Evolutionary conservation across 2,113 vertebrate species (phyloP), one percentile per base, ranked within the genome.

Genomic region (Lepisosteus oculatus): DNA sequence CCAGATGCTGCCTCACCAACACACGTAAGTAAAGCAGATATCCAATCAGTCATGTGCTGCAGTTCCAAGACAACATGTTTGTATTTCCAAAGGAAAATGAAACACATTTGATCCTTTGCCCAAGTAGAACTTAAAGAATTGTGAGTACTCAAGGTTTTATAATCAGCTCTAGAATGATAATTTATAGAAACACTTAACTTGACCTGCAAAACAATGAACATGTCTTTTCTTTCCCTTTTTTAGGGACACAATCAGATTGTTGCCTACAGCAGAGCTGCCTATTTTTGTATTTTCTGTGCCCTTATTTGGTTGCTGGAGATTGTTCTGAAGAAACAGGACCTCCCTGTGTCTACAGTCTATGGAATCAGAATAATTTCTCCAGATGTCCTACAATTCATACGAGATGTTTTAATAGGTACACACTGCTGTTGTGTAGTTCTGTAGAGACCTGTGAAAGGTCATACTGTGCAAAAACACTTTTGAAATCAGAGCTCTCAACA

Each of bases 221-320:
- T 47, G 43, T 67, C 29, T 43, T 3, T 42, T 55, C 42, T 13
- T 7, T 43, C 6, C 72, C 72, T 83, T 88, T 86, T 77, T 57
- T 78, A 99, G 97, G 97, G 97, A 51, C 94, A 98, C 85, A 99
- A 99, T 89, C 95, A 95, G 85, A 88, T 99, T 77, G 96, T 99
- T 76, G 92, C 92, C 61, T 99, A 99, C 81, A 97, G 97, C 85
- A 91, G 97, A 64, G 95, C 97, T 2, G 89, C 95, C 61, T 99
- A 98, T 90, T 99, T 99, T 86, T 99, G 95, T 79, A 80, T 98
- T 77, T 94, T 97, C 81, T 99, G 97, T 76, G 82, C 93, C 84
- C 93, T 98, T 87, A 95, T 99, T 89, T 94, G 98, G 90, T 85
- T 97, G 81, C 86, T 99, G 81, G 97, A 99, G 85, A 84, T 90